Base-by-base conservation (phyloP, 2,888 invertebrate species). In the Calliphora vomitoria region DNA sequence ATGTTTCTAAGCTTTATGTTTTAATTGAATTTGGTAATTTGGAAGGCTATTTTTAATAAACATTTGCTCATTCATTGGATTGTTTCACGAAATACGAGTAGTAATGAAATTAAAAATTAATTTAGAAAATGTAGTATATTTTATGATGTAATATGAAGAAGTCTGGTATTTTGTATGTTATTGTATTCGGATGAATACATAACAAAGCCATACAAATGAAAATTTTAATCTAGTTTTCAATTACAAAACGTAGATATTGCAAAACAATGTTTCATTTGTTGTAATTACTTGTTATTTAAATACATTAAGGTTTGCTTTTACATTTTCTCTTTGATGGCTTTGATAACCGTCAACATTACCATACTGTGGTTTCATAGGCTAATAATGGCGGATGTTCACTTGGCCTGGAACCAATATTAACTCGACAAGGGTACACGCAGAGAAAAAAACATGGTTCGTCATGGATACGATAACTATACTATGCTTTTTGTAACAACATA, bases 1-100 rank as follows among this genome's bases (percentile, higher is more conserved):
- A 76, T 83, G 76, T 35, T 76, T 55, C 53, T 62, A 62, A 76
- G 69, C 18, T 83, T 60, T 69, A 55, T 60, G 44, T 75, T 83
- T 76, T 78, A 83, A 83, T 83, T 76, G 76, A 76, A 62, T 83
- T 82, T 83, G 31, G 11, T 47, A 76, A 76, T 44, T 75, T 72
- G 13, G 38, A 38, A 41, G 71, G 71, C 71, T 50, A 25, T 31
- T 74, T 74, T 74, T 15, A 58, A 60, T 15, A 72, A 75, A 35
- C 15, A 18, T 66, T 50, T 47, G 11, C 47, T 35, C 38, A 18
- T 38, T 38, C 15, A 60, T 20, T 20, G 58, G 13, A 3, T 58
- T 58, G 18, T 20, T 72, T 25, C 11, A 38, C 3, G 55, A 55
- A 75, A 75, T 44, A 44, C 31, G 25, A 66, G 44, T 38, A 38